A percentile compares a stretch with the other conserved stretches of the same genome.
phyloP scores from a whole-genome alignment of 2,888 invertebrate species.

The Augiades crinisus region DNA sequence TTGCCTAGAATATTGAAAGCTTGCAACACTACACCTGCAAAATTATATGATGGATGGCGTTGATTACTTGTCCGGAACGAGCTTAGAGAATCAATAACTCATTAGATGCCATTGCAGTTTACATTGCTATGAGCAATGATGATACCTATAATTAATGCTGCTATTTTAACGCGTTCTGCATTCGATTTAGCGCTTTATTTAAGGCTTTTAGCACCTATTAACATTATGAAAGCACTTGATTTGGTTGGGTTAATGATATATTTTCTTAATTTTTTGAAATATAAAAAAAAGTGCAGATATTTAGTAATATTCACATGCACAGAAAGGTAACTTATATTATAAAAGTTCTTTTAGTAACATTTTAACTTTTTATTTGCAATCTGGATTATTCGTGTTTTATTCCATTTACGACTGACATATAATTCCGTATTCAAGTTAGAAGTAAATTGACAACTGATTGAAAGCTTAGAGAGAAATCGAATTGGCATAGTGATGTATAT shows the following conservation, averaged over 20 bases:
- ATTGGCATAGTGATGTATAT: not conserved
- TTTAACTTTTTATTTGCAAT: not conserved
- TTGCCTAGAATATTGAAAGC: not conserved
- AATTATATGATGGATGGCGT: slow-evolving; percentile 1
- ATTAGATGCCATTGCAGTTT: not conserved
- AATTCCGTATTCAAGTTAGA: not conserved
- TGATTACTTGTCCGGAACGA: not conserved
- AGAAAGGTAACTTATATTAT: no score
- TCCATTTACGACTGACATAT: not conserved
- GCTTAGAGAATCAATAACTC: not conserved
- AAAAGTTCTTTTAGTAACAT: no score
- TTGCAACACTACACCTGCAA: not conserved
- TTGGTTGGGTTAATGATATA: not conserved
- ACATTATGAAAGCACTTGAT: no score
- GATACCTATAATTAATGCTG: no score
- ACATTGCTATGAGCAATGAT: no score
- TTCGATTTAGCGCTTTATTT: not conserved
- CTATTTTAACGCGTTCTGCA: no score
- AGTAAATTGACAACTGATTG: slow-evolving; percentile 11
- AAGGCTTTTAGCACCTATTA: not conserved
- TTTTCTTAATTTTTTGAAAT: not conserved
- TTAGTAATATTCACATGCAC: no score
- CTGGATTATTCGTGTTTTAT: not conserved
- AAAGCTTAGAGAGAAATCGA: slow-evolving; percentile 5
- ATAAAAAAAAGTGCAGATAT: no score